Evolutionary conservation across 2,797 vertebrate genomes (phyloP).

Genomic region (Echeneis naucrates): DNA sequence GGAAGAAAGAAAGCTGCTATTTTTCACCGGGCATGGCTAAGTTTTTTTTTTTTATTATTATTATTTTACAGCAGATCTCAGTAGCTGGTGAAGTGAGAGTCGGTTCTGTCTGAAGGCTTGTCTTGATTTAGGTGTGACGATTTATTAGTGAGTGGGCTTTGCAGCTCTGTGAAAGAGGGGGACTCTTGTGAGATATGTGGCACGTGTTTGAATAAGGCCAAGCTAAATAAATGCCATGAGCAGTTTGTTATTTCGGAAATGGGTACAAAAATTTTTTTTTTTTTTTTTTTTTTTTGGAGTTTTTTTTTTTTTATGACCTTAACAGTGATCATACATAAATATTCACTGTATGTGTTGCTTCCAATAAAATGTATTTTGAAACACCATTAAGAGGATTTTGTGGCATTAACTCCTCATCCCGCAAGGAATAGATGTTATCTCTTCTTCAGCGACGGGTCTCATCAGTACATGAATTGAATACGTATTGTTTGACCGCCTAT

Average conservation of each 20-base stretch:
- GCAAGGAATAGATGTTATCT: conserved; percentile 5
- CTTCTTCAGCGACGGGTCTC: background rate
- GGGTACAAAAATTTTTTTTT: background rate
- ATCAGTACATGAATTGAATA: conserved; percentile 28
- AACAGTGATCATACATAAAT: background rate
- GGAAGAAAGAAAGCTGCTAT: too few relatives aligned
- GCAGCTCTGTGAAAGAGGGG: conserved; percentile 24
- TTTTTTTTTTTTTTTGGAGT: background rate
- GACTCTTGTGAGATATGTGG: conserved; percentile 9
- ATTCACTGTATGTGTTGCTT: background rate
- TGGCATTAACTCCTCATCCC: conserved; percentile 13
- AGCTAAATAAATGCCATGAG: conserved; percentile 20
- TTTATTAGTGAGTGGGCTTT: conserved; percentile 45
- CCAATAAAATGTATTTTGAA: conserved; percentile 39
- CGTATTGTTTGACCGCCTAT: conserved; percentile 47
- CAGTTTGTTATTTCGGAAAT: conserved; percentile 22
- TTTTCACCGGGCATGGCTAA: too few relatives aligned
- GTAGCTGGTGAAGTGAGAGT: conserved; percentile 4
- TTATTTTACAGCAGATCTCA: too few relatives aligned
- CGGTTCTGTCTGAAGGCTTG: conserved; percentile 23
- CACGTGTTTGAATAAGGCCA: conserved; percentile 26
- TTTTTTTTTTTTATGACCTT: background rate
- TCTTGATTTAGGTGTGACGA: conserved; percentile 41
- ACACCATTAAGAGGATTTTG: conserved; percentile 23
- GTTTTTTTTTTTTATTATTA: too few relatives aligned